Percentiles rank a stretch among this genome's conserved stretches.
These are phyloP conservation scores for Coremacera marginata DNA, from an alignment of 2,888 invertebrate genomes.

Conservation along the genomic window DNA sequence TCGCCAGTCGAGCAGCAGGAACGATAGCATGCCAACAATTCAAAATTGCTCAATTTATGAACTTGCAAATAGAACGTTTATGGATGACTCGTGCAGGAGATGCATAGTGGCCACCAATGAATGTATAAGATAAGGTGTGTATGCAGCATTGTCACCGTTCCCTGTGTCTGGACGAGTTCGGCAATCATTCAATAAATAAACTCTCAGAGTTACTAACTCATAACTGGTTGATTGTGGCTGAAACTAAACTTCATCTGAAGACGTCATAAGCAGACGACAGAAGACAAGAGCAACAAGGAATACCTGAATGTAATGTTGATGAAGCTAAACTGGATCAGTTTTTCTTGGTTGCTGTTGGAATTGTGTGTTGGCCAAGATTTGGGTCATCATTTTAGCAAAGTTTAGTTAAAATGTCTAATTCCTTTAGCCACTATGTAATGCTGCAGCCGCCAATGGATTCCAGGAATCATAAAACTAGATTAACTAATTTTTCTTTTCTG, in stretches of 20 bases:
- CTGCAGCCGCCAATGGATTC: neutral
- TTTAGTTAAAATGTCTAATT: neutral
- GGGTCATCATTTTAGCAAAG: neutral
- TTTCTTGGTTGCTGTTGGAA: neutral
- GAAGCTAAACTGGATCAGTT: neutral
- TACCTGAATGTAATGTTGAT: neutral
- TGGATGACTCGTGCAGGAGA: slow-evolving; percentile 33
- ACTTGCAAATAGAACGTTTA: slow-evolving; percentile 48
- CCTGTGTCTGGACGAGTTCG: neutral
- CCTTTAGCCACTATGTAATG: neutral
- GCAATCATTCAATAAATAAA: neutral
- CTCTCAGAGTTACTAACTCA: slow-evolving; percentile 11
- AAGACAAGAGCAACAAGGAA: neutral
- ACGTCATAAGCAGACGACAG: too few species aligned
- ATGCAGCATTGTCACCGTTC: slow-evolving; percentile 27
- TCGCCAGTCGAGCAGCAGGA: slow-evolving; percentile 29
- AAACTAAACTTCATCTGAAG: neutral
- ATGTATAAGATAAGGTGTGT: slow-evolving; percentile 25
- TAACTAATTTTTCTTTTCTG: too few species aligned
- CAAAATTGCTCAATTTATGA: slow-evolving; percentile 56
- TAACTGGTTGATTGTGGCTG: neutral
- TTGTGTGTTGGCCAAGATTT: neutral
- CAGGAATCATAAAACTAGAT: neutral
- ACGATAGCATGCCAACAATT: slow-evolving; percentile 21
- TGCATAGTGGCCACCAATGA: neutral